These are phyloP conservation scores for Stichopus chloronotus DNA, from an alignment of 35 echinoderm and acorn worm species.

Conservation along the genomic window DNA sequence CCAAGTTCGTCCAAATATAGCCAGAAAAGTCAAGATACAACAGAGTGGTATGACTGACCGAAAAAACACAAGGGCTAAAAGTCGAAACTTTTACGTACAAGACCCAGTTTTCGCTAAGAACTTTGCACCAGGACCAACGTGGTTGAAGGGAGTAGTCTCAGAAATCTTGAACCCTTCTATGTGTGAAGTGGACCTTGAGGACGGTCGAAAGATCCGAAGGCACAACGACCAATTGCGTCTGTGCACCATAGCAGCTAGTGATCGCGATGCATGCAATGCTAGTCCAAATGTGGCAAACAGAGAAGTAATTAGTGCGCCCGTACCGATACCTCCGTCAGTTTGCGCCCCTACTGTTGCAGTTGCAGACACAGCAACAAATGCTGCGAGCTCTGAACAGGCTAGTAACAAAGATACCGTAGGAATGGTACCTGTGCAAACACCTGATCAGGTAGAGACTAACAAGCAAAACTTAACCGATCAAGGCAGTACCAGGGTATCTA, in stretches of 20 bases:
- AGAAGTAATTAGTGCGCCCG: background rate
- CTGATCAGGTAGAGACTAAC: background rate
- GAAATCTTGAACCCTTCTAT: slow-evolving; percentile 41
- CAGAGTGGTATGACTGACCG: slow-evolving; percentile 63
- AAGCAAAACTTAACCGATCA: slow-evolving; percentile 16
- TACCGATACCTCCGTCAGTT: background rate
- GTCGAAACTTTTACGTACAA: slow-evolving; percentile 37
- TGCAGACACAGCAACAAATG: background rate
- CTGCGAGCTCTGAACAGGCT: background rate
- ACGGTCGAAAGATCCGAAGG: slow-evolving; percentile 58
- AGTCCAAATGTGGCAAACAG: background rate
- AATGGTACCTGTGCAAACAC: background rate
- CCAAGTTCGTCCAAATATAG: slow-evolving; percentile 52
- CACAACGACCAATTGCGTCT: slow-evolving; percentile 61
- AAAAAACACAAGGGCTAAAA: slow-evolving; percentile 22
- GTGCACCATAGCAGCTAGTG: background rate
- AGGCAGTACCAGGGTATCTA: slow-evolving; percentile 26
- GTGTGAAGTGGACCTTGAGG: slow-evolving; percentile 52
- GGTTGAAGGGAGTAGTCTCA: slow-evolving; percentile 39
- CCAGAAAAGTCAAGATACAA: slow-evolving; percentile 47
- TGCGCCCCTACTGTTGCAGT: background rate
- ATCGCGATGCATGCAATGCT: background rate
- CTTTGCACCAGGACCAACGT: slow-evolving; percentile 61
- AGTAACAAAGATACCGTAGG: background rate
- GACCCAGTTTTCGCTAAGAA: slow-evolving; percentile 70